Percentiles rank a stretch among this genome's conserved stretches.
Conservation (phyloP, 2,888 invertebrate species). For the Callyntrura sp. region DNA sequence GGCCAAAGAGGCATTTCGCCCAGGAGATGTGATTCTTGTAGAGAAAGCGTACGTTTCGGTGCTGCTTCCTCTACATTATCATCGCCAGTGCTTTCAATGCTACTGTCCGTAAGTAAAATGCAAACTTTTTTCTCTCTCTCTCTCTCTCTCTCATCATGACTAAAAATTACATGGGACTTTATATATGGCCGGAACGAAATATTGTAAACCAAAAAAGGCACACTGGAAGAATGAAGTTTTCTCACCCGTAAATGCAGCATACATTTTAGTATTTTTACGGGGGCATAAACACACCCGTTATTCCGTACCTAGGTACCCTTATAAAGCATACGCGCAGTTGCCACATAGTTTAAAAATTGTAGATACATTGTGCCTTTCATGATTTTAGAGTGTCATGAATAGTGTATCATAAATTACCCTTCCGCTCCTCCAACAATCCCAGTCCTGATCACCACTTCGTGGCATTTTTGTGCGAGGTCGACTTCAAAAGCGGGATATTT, state of each 20-base stretch:
- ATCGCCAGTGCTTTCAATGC: conserved; percentile 84
- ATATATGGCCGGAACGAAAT: not conserved
- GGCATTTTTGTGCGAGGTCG: not conserved
- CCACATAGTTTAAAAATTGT: not conserved
- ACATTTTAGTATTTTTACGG: not conserved
- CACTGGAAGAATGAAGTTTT: not conserved
- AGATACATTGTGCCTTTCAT: conserved; percentile 23
- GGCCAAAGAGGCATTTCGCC: conserved; percentile 83
- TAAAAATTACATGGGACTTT: not conserved
- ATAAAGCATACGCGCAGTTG: not conserved
- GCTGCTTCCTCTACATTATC: conserved; percentile 83
- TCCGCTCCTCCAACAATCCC: not conserved
- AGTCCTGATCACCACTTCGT: conserved; percentile 1
- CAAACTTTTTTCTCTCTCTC: too few relatives aligned
- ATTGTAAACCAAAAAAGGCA: not conserved
- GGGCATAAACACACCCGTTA: not conserved
- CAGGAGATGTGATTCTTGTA: conserved; percentile 84
- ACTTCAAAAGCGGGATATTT: conserved; percentile 2
- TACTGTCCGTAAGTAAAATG: conserved; percentile 83
- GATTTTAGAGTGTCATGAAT: conserved; percentile 70
- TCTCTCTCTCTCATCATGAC: too few relatives aligned
- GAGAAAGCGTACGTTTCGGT: conserved; percentile 84
- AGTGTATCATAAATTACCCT: conserved; percentile 73
- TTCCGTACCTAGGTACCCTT: not conserved
- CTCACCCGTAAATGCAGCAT: too few relatives aligned